Conservation (phyloP, 2,888 invertebrate species). For the Cheilosia vulpina region DNA sequence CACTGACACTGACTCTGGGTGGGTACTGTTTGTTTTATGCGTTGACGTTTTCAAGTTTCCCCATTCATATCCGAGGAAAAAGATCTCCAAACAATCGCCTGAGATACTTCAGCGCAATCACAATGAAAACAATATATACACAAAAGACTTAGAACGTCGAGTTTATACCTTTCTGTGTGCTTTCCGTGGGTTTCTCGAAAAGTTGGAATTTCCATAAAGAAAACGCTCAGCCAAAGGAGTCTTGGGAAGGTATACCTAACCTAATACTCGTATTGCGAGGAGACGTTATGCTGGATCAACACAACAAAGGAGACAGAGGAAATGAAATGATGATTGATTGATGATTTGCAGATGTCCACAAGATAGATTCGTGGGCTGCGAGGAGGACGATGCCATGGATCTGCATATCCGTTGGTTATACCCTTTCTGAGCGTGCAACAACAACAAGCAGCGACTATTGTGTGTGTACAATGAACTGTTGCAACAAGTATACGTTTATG, state of each 20-base stretch:
- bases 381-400: slow-evolving; percentile 45
- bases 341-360: slow-evolving; percentile 75
- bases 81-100: slow-evolving; percentile 57
- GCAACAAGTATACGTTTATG: slow-evolving; percentile 31
- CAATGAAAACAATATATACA: slow-evolving; percentile 4
- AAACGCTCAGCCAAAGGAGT: slow-evolving; percentile 15
- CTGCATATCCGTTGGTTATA: slow-evolving; percentile 69
- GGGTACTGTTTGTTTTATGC: slow-evolving; percentile 69
- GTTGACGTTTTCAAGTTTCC: slow-evolving; percentile 67
- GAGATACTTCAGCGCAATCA: slow-evolving; percentile 44
- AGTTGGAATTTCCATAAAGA: slow-evolving; percentile 48
- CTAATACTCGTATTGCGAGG: background rate
- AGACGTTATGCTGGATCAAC: slow-evolving; percentile 8
- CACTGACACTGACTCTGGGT: slow-evolving; percentile 32
- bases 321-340: slow-evolving; percentile 73
- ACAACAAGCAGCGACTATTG: slow-evolving; percentile 6
- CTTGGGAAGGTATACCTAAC: background rate
- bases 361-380: slow-evolving; percentile 60
- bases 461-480: slow-evolving; percentile 53
- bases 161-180: slow-evolving; percentile 21
- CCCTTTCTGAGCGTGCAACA: slow-evolving; percentile 50
- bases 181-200: slow-evolving; percentile 4
- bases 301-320: slow-evolving; percentile 23
- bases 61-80: slow-evolving; percentile 19
- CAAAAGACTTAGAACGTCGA: slow-evolving; percentile 25